phyloP scores from a whole-genome alignment of 2,113 vertebrate genomes.

The Hippolais icterina region DNA sequence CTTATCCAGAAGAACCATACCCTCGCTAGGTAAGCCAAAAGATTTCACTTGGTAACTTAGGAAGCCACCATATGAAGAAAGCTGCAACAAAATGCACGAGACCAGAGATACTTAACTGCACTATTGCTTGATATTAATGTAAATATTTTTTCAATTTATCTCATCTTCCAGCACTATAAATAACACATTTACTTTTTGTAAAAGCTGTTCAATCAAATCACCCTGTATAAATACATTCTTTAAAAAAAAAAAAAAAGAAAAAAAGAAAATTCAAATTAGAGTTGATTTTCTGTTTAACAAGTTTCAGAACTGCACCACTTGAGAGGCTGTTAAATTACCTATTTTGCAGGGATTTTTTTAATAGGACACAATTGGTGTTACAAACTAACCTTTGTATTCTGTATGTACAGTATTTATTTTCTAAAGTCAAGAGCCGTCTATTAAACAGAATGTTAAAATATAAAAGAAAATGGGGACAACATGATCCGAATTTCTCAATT shows the following conservation, averaged over 20 bases:
- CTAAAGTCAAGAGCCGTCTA: background rate
- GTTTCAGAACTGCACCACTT: background rate
- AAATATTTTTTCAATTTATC: background rate
- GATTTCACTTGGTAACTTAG: constrained; percentile 91
- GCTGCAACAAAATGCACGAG: constrained; percentile 68
- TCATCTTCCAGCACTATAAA: background rate
- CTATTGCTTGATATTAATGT: background rate
- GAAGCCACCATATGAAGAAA: constrained; percentile 93
- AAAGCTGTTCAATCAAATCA: background rate
- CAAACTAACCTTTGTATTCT: background rate
- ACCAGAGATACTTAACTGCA: background rate
- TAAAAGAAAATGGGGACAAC: background rate
- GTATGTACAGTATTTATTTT: background rate
- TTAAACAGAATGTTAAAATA: background rate
- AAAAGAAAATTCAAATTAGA: background rate
- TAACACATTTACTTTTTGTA: background rate
- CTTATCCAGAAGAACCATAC: constrained; percentile 84
- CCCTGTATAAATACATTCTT: background rate
- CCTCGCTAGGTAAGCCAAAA: constrained; percentile 90
- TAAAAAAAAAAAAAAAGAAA: background rate
- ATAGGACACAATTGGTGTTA: background rate
- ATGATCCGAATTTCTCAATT: background rate
- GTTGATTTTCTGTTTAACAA: background rate
- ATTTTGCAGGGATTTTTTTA: rapidly evolving
- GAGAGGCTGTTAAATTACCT: background rate